Evolutionary conservation across 2,797 vertebrate species (phyloP).

Genomic region (Cossypha polioptera): DNA sequence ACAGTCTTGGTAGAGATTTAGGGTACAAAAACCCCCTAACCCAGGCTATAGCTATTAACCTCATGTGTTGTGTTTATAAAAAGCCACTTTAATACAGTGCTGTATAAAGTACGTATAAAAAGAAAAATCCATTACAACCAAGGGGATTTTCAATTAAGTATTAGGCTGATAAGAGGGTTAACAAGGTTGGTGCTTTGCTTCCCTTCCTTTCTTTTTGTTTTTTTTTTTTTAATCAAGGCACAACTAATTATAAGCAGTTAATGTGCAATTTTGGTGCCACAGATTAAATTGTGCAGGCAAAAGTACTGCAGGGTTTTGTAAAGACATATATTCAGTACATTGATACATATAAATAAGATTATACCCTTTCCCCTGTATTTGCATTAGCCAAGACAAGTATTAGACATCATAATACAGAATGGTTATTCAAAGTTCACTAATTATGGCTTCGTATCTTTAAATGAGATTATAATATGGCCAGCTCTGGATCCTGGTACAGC

Average conservation of each 20-base stretch:
- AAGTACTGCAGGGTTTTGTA: conserved; percentile 62
- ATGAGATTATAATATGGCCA: conserved; percentile 80
- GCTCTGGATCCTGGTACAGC: conserved; percentile 80
- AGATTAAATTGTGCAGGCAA: conserved; percentile 47
- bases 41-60: conserved; percentile 35
- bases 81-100: conserved; percentile 66
- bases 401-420: conserved; percentile 72
- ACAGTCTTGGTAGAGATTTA: conserved; percentile 73
- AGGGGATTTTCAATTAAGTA: conserved; percentile 74
- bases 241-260: conserved; percentile 47
- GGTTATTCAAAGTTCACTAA: conserved; percentile 77
- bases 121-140: conserved; percentile 72
- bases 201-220: not conserved
- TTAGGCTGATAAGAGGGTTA: conserved; percentile 81
- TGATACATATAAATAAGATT: conserved; percentile 77
- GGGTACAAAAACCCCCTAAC: conserved; percentile 54
- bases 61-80: conserved; percentile 67
- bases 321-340: conserved; percentile 71
- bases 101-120: conserved; percentile 72
- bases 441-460: conserved; percentile 78
- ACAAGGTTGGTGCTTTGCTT: conserved; percentile 66
- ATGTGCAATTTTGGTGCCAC: conserved; percentile 38
- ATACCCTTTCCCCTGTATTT: conserved; percentile 70
- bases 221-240: conserved; percentile 36
- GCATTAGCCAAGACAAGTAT: conserved; percentile 58